Base-by-base conservation (phyloP, 1,140 invertebrate species). In the Dreissena polymorpha region DNA sequence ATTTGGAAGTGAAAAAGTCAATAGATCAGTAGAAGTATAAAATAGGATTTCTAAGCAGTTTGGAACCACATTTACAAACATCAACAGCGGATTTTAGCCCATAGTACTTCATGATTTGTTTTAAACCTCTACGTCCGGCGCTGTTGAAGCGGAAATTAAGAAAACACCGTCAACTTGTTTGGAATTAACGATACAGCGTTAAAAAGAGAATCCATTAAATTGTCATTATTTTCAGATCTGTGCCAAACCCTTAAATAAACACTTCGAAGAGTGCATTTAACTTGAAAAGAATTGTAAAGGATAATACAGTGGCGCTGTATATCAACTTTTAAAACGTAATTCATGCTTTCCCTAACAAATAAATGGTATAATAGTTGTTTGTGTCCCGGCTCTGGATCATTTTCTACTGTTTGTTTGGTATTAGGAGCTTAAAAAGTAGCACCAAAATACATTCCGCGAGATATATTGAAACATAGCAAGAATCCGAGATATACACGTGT, bases 161-260 rank as follows among this genome's bases (percentile, higher is more conserved):
- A 64, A 25, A 78, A 78, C 64, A 78, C 14, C 53, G 51, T 50
- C 29, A 53, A 78, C 68, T 69, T 53, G 49, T 12, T 29, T 64
- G 64, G 65, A 69, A 68, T 78, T 78, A 78, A 78, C 76, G 55
- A 70, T 68, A 51, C 65, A 63, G 25, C 23, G 57, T n/a, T 70
- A 51, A 57, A 78, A 23, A 51, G 21, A 53, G 76, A 70, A 78
- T 78, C 76, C 76, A 78, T 78, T 78, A 78, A 78, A 65, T 78
- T 78, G 65, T 78, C 76, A 78, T 78, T 78, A 78, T 78, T 78
- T 78, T 78, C 12, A 64, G 65, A 78, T 78, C 68, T 78, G 21
- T 55, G 29, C 76, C 57, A 78, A 78, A 78, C 76, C 69, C 64
- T 78, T 27, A 78, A 78, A 63, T 69, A 78, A 78, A 78, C 76